Evolutionary conservation across 1,140 invertebrate genomes (phyloP), one percentile per base, ranked within the genome.

Genomic region (Bicyclus anynana): DNA sequence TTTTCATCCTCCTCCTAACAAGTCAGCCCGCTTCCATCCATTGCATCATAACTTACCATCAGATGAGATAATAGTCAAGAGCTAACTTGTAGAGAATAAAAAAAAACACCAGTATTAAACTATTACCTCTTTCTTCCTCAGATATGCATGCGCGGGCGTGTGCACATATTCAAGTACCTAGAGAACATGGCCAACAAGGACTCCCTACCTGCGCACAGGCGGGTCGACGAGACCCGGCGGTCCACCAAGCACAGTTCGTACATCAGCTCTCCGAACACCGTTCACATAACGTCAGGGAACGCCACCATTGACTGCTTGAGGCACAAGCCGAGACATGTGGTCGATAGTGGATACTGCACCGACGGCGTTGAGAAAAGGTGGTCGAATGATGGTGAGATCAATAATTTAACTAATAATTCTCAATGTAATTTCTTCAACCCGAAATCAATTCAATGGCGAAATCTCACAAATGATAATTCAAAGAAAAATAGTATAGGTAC

Each of bases 101-200:
- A n/a, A n/a, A n/a, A n/a, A n/a, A n/a, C n/a, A n/a, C n/a, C n/a
- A n/a, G n/a, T n/a, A n/a, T n/a, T n/a, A 26, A 46, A 38, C 2
- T 21, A 13, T 46, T n/a, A 26, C 37, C 13, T 35, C 7, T 29
- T 53, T n/a, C 20, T 13, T 23, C 47, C 35, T 12, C 82, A 98
- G 96, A 90, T 97, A 61, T 98, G 97, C 89, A 94, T 94, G 84
- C 93, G 96, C 79, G 97, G 97, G 59, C 92, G 95, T 76, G 95
- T 96, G 70, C 97, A 98, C 88, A 96, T 98, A 59, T 98, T 97
- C 90, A 98, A 98, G 80, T 97, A 95, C 89, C 90, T 98, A 54
- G 96, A 97, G 78, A 95, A 93, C 73, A 94, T 96, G 90, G 95
- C 96, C 17, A 92, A 93, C 68, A 94, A 94, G 74, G 91, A 93